Conservation (phyloP, 2,113 vertebrate species). For the Natator depressus region DNA sequence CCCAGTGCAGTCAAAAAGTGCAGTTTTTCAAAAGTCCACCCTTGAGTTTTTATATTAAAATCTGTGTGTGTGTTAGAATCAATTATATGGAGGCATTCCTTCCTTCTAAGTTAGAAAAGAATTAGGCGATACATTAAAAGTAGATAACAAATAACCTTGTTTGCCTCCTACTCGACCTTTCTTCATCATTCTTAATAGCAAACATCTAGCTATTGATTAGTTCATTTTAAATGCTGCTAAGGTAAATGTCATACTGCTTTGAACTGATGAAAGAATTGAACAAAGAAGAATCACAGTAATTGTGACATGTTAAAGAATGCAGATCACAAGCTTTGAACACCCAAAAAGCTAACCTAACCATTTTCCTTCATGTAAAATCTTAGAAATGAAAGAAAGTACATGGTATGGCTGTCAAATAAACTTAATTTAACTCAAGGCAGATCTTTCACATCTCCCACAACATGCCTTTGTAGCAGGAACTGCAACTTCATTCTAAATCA, state of each 20-base stretch:
- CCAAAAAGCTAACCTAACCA: neutral
- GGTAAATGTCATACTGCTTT: slow-evolving; percentile 74
- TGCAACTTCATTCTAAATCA: slow-evolving; percentile 78
- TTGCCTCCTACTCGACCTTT: slow-evolving; percentile 68
- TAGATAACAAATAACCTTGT: slow-evolving; percentile 56
- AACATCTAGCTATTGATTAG: slow-evolving; percentile 68
- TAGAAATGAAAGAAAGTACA: neutral
- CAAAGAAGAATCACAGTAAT: slow-evolving; percentile 64
- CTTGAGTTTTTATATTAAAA: neutral
- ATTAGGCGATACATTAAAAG: slow-evolving; percentile 65
- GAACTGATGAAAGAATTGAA: slow-evolving; percentile 76
- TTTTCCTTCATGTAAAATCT: slow-evolving; percentile 30
- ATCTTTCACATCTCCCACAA: neutral
- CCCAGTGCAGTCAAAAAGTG: neutral
- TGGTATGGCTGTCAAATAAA: slow-evolving; percentile 2
- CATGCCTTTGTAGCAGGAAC: slow-evolving; percentile 20
- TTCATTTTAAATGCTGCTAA: slow-evolving; percentile 61
- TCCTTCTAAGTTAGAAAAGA: slow-evolving; percentile 28
- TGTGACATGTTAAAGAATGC: slow-evolving; percentile 26
- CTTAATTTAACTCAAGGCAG: slow-evolving; percentile 9
- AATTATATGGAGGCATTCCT: slow-evolving; percentile 1
- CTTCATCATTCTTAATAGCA: slow-evolving; percentile 67
- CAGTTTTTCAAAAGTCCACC: neutral
- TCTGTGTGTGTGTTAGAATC: neutral
- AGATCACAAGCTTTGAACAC: neutral